Percentiles rank a stretch among this genome's conserved stretches.
Evolutionary conservation across 2,888 invertebrate genomes (phyloP).

Genomic region (Helicoverpa assulta): DNA sequence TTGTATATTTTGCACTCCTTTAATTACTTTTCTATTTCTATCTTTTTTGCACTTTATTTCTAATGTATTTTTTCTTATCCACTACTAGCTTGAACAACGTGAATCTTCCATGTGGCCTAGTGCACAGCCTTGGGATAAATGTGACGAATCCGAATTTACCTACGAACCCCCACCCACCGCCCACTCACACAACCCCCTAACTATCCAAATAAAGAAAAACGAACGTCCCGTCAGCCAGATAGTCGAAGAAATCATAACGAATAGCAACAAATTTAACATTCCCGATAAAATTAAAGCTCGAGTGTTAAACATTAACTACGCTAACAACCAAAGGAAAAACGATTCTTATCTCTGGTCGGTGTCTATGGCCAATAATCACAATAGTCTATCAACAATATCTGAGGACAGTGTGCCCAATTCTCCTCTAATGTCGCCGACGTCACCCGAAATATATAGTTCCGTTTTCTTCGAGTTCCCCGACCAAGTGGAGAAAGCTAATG

Average conservation of each 20-base stretch:
- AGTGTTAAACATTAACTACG: constrained; percentile 69
- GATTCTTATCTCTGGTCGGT: constrained; percentile 81
- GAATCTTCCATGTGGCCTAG: constrained; percentile 80
- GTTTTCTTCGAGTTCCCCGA: constrained; percentile 84
- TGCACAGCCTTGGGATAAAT: constrained; percentile 81
- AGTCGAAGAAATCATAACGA: constrained; percentile 78
- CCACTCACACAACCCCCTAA: constrained; percentile 57
- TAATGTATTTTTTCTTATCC: constrained; percentile 72
- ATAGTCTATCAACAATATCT: constrained; percentile 82
- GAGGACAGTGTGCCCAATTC: constrained; percentile 74
- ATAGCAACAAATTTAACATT: constrained; percentile 74
- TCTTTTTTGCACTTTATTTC: constrained; percentile 60
- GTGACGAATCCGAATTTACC: constrained; percentile 80
- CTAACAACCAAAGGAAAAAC: constrained; percentile 71
- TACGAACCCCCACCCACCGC: constrained; percentile 72
- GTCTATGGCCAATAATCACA: constrained; percentile 63
- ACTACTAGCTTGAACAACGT: constrained; percentile 85
- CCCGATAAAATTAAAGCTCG: constrained; percentile 76
- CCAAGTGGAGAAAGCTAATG: constrained; percentile 69
- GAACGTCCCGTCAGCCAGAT: constrained; percentile 75
- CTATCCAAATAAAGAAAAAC: constrained; percentile 55
- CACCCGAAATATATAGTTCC: constrained; percentile 83
- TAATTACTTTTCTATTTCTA: no score
- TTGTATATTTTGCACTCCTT: constrained; percentile 7
- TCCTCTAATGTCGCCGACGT: constrained; percentile 67